Conservation (phyloP, 2,113 vertebrate genomes). For the Oncorhynchus gorbuscha region DNA sequence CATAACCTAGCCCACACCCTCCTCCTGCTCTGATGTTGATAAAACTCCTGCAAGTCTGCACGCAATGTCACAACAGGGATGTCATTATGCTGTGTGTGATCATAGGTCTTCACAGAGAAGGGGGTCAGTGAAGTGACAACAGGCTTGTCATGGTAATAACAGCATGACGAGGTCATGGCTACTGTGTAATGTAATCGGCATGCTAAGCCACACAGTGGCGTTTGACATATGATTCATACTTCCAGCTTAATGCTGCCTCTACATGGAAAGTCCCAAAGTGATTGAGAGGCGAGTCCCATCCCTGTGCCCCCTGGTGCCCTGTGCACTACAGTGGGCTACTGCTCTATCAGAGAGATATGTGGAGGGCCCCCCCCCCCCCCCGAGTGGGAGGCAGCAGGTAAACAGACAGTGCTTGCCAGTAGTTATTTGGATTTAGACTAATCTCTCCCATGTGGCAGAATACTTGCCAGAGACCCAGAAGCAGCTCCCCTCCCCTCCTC, state of each 20-base stretch:
- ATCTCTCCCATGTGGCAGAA: conserved; percentile 21
- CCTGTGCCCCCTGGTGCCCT: neutral
- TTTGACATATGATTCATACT: neutral
- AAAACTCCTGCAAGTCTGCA: neutral
- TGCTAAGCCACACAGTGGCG: neutral
- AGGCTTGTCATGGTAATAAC: neutral
- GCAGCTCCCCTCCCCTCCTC: neutral
- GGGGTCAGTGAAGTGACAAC: too few relatives aligned
- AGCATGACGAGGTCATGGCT: neutral
- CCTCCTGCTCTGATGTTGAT: too few relatives aligned
- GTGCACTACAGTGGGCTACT: neutral
- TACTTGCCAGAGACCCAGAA: neutral
- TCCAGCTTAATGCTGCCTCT: neutral
- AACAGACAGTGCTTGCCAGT: conserved; percentile 8
- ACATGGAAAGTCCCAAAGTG: too few relatives aligned
- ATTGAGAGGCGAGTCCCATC: too few relatives aligned
- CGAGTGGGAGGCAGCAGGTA: neutral
- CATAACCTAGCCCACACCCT: neutral
- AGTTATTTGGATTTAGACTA: conserved; percentile 16
- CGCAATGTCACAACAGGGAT: neutral
- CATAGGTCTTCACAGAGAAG: too few relatives aligned
- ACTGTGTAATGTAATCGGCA: neutral
- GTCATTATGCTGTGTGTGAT: neutral
- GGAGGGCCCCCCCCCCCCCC: neutral
- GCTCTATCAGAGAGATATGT: neutral